Percentiles rank a stretch among this genome's conserved stretches.
Conservation (phyloP, 2,888 invertebrate genomes). For the Synanthedon myopaeformis region DNA sequence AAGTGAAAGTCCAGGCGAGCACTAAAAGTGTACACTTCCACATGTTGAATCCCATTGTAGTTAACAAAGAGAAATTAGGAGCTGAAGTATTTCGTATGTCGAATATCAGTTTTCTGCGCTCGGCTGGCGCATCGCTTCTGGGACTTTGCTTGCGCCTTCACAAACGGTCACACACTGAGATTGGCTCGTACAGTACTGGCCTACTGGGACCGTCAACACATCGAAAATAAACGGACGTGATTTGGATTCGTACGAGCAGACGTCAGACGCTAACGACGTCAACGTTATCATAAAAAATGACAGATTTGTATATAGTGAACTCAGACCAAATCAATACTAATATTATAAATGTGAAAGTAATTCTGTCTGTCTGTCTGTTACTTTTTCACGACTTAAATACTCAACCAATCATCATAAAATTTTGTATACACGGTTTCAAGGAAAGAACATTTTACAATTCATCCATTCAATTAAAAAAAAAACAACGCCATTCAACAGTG, state of each 20-base stretch:
- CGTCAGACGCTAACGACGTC: neutral
- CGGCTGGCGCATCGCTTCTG: constrained; percentile 38
- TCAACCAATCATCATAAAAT: no score
- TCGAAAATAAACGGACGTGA: constrained; percentile 34
- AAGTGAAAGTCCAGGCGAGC: constrained; percentile 43
- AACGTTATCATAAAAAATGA: no score
- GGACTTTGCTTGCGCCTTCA: constrained; percentile 45
- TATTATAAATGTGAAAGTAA: no score
- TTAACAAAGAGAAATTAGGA: constrained; percentile 22
- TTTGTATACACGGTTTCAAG: no score
- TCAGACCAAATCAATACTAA: no score
- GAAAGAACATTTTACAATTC: no score
- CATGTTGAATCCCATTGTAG: constrained; percentile 36
- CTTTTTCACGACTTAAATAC: no score
- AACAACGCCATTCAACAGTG: no score
- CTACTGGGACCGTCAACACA: constrained; percentile 15
- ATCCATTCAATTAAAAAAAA: no score
- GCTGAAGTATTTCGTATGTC: constrained; percentile 23
- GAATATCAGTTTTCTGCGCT: constrained; percentile 33
- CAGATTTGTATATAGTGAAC: neutral
- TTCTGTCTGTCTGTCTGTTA: no score
- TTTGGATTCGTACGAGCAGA: constrained; percentile 25
- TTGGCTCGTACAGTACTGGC: constrained; percentile 11
- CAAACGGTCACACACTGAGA: constrained; percentile 50
- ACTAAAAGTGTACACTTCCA: constrained; percentile 51